Conservation (phyloP, 2,797 vertebrate species). For the Sylvilagus floridanus region DNA sequence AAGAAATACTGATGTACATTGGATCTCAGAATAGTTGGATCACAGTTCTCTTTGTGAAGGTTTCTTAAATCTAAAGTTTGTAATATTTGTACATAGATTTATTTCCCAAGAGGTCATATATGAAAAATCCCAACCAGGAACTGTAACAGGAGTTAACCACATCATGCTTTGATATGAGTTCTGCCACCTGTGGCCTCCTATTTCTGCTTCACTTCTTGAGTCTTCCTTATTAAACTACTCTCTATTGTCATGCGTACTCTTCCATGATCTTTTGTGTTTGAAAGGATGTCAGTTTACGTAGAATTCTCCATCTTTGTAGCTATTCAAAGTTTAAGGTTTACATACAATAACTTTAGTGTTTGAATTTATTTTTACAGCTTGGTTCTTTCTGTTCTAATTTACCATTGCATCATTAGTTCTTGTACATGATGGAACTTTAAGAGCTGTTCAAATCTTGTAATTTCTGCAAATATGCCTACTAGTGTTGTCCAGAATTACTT, state of each 20-base stretch:
- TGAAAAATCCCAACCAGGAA: not conserved
- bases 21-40: not conserved
- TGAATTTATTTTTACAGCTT: slow-evolving; percentile 45
- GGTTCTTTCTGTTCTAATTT: slow-evolving; percentile 53
- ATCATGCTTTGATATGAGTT: not conserved
- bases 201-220: not conserved
- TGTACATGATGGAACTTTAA: not conserved
- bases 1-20: slow-evolving; percentile 23
- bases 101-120: not conserved
- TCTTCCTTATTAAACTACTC: not conserved
- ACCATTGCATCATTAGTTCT: not conserved
- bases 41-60: not conserved
- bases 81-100: not conserved
- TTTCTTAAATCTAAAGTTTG: not conserved
- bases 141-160: not conserved
- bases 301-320: not conserved
- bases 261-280: not conserved
- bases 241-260: not conserved
- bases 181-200: not conserved
- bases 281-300: not conserved
- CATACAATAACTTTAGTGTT: not conserved
- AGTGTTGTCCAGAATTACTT: not conserved
- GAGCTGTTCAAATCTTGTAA: slow-evolving; percentile 1
- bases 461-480: slow-evolving; percentile 7
- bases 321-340: not conserved